Conservation (phyloP, 2,888 invertebrate species). For the Lycocerus yunnanus region DNA sequence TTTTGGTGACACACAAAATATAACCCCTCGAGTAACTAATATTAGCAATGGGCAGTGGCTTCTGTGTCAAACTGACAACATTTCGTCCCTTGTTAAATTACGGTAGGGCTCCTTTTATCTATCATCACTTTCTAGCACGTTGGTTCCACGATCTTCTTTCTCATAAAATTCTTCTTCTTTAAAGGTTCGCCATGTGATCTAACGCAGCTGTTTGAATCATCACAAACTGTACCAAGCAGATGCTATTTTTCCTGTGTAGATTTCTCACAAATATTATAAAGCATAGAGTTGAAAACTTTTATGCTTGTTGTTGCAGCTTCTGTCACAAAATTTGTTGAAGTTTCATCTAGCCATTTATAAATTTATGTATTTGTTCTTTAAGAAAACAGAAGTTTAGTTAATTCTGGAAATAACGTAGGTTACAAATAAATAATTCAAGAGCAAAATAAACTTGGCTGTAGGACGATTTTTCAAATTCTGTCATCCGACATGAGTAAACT, state of each 20-base stretch:
- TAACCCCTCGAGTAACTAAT: slow-evolving; percentile 30
- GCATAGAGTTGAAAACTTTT: slow-evolving; percentile 1
- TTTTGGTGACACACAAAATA: slow-evolving; percentile 37
- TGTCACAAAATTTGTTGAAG: neutral
- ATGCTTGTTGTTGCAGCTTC: slow-evolving; percentile 1
- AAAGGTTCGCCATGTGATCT: slow-evolving; percentile 36
- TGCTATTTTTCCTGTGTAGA: slow-evolving; percentile 22
- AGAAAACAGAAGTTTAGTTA: slow-evolving; percentile 28
- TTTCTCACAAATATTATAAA: neutral
- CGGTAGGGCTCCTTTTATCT: slow-evolving; percentile 18
- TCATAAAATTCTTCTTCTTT: slow-evolving; percentile 30
- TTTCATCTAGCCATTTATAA: neutral
- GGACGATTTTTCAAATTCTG: slow-evolving; percentile 29
- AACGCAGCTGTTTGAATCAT: slow-evolving; percentile 41
- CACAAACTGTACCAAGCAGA: slow-evolving; percentile 33
- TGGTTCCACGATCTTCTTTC: slow-evolving; percentile 17
- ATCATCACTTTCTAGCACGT: slow-evolving; percentile 19
- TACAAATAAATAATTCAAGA: slow-evolving; percentile 30
- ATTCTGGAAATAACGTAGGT: slow-evolving; percentile 27
- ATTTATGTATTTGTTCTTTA: slow-evolving; percentile 22
- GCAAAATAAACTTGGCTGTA: slow-evolving; percentile 20
- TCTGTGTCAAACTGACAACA: slow-evolving; percentile 40
- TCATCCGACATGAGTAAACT: slow-evolving; percentile 31
- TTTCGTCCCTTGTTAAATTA: slow-evolving; percentile 33
- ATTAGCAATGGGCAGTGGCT: slow-evolving; percentile 41